Conservation (phyloP, 2,113 vertebrate species). For the Rhinogobius similis region DNA sequence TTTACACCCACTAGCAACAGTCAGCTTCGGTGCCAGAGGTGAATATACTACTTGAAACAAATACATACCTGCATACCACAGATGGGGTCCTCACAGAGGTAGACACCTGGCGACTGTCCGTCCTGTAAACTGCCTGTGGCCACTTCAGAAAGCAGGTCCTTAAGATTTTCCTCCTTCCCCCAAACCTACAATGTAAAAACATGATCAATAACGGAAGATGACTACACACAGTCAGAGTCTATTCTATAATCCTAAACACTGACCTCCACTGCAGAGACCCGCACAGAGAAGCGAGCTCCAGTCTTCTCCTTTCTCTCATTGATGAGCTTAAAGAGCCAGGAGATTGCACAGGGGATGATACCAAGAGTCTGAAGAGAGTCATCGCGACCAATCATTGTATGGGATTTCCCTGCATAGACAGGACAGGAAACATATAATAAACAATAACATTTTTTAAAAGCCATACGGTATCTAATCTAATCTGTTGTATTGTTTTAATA, state of each 20-base stretch:
- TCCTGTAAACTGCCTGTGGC: slow-evolving; percentile 96
- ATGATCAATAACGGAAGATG: slow-evolving; percentile 6
- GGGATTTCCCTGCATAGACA: slow-evolving; percentile 87
- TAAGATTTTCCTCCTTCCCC: slow-evolving; percentile 96
- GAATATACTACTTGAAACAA: background rate
- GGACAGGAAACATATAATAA: slow-evolving; percentile 11
- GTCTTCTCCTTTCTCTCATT: slow-evolving; percentile 97
- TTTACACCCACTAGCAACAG: background rate
- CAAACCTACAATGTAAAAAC: slow-evolving; percentile 70
- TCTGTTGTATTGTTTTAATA: slow-evolving; percentile 15
- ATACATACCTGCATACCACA: slow-evolving; percentile 93
- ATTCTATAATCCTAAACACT: slow-evolving; percentile 3
- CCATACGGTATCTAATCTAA: slow-evolving; percentile 13
- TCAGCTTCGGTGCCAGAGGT: slow-evolving; percentile 19
- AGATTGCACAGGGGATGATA: slow-evolving; percentile 97
- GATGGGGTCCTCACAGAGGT: slow-evolving; percentile 97
- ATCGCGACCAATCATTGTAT: slow-evolving; percentile 96
- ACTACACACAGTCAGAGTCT: background rate
- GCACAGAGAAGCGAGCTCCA: slow-evolving; percentile 95
- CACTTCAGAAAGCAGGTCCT: slow-evolving; percentile 93
- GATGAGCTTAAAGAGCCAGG: slow-evolving; percentile 98
- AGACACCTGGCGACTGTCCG: slow-evolving; percentile 97
- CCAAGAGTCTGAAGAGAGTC: slow-evolving; percentile 95
- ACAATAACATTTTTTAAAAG: too few relatives aligned
- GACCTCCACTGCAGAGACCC: slow-evolving; percentile 96